Evolutionary conservation across 2,888 invertebrate species (phyloP), one percentile per base, ranked within the genome.

Genomic region (Mythimna loreyi): DNA sequence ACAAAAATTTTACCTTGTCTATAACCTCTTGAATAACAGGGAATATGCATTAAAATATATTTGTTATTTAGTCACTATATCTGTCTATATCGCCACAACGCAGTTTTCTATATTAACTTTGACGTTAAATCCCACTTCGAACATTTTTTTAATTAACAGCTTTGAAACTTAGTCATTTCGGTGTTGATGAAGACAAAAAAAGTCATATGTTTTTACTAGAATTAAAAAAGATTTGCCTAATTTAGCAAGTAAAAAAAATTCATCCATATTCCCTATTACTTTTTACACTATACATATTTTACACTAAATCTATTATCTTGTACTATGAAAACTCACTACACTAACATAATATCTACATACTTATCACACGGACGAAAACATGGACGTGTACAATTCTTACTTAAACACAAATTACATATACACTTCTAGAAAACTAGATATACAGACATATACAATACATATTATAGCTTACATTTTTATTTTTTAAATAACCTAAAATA

Each of bases 361-460:
- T 6, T 30, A 6, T 6, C 49, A 72, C 64, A 65, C 73, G 49
- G 65, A 72, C 73, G 55, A 30, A 57, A 0, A 71, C 57, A 53
- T 36, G 36, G 57, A 71, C 71, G 30, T 3, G 53, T 52, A 71
- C 72, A 72, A 50, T 58, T 56, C 33, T 52, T 28, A 67, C 19
- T 16, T 40, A 49, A 13, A 11, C 49, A 65, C 28, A 28, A 47
- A 6, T 5, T 50, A 50, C 13, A 21, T 28, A 47, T 33, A 65
- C 23, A 61, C 16, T 25, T 25, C n/a, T 45, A 45, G n/a, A 45
- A 8, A n/a, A n/a, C 43, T 45, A 45, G 16, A 25, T 16, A 13
- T 50, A 50, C 25, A 4, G 5, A 25, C 16, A 50, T 25, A 49
- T 49, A 50, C 1, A 7, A 50, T 16, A 50, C 16, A 43, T 43